Base-by-base conservation (phyloP, 2,797 vertebrate species). In the Kryptolebias ocellatus region DNA sequence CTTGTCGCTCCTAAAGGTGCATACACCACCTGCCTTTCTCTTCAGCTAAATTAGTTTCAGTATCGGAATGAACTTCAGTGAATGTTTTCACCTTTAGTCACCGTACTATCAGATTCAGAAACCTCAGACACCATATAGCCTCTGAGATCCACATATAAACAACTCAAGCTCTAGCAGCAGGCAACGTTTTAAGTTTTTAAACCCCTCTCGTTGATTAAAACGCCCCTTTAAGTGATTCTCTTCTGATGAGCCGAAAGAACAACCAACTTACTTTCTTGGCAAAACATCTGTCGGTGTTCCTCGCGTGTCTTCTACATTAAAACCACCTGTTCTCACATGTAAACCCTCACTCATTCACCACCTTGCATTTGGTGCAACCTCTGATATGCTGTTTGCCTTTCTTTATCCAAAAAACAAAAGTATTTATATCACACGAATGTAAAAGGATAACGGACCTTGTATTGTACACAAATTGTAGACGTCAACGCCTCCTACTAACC, bases 101-200 rank as follows among this genome's bases (percentile, higher is more conserved):
- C 66, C 52, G 58, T 51, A 64, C 53, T 76, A 78, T 72, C 59
- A 64, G 11, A 42, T 20, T 53, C 52, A 59, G 63, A 50, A 80
- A 60, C 79, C 79, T 83, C 83, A 80, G 82, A 87, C 85, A 89
- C 87, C 85, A 53, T 76, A 80, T 68, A 87, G 81, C 81, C 81
- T 88, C 83, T 85, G 85, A 85, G 79, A 66, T 72, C 69, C 70
- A 81, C 77, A 52, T 65, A 63, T 73, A 74, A 63, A 76, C 76
- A 81, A 52, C 52, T 53, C 66, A 55, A 73, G 67, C 52, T 57
- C 66, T 53, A 68, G 69, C 80, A 65, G 62, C 60, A 56, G 65
- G 70, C 74, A 79, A 76, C 67, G 16, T 69, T 79, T 24, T 70
- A 63, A 59, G 60, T 42, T 72, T 45, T 45, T 9, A 74, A 67